phyloP scores from a whole-genome alignment of 2,113 vertebrate genomes.

The Oncorhynchus gorbuscha region DNA sequence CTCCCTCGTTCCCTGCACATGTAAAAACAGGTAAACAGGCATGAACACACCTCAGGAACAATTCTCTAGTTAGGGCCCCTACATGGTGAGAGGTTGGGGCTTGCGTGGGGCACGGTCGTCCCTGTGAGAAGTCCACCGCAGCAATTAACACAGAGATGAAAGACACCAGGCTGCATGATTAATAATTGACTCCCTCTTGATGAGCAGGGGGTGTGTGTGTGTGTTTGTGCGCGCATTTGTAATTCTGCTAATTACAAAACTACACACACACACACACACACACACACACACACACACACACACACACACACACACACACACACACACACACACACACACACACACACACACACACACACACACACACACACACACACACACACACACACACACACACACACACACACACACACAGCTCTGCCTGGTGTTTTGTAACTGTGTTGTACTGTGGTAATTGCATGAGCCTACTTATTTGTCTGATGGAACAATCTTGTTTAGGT shows the following conservation, averaged over 20 bases:
- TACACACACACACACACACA: slow-evolving; percentile 54
- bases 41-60: slow-evolving; percentile 22
- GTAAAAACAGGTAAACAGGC: slow-evolving; percentile 3
- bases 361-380: slow-evolving; percentile 53
- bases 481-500: no score
- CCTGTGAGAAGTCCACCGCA: slow-evolving; percentile 67
- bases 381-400: slow-evolving; percentile 5
- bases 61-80: slow-evolving; percentile 9
- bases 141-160: slow-evolving; percentile 76
- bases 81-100: slow-evolving; percentile 32
- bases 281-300: slow-evolving; percentile 9
- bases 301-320: slow-evolving; percentile 1
- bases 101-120: slow-evolving; percentile 59
- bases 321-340: slow-evolving; percentile 52
- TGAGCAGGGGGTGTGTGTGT: slow-evolving; percentile 51
- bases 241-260: slow-evolving; percentile 78
- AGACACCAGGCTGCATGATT: slow-evolving; percentile 68
- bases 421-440: slow-evolving; percentile 66
- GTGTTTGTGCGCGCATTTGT: neutral
- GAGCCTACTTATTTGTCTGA: slow-evolving; percentile 22
- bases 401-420: slow-evolving; percentile 16
- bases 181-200: slow-evolving; percentile 75
- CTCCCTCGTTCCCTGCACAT: neutral
- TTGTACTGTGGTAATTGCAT: slow-evolving; percentile 65
- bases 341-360: slow-evolving; percentile 5